These are phyloP conservation scores for Danio choprae DNA, from an alignment of 2,797 vertebrate species.

Conservation along the genomic window DNA sequence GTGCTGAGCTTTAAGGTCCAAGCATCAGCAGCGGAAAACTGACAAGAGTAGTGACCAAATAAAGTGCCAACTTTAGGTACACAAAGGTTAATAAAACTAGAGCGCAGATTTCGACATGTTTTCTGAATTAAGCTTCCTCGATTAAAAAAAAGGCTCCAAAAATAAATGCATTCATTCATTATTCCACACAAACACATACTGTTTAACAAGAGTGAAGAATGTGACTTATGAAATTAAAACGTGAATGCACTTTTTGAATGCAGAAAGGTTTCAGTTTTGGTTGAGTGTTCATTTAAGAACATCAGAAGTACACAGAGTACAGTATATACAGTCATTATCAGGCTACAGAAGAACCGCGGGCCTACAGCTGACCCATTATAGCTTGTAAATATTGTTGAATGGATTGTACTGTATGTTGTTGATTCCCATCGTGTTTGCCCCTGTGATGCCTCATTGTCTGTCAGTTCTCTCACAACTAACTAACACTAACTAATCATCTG, in stretches of 20 bases:
- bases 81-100: too few species aligned
- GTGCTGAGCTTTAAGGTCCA: too few species aligned
- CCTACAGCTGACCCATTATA: background rate
- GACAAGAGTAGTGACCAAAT: too few species aligned
- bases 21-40: too few species aligned
- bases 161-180: background rate
- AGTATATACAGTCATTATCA: background rate
- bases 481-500: conserved; percentile 29
- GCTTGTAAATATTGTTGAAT: background rate
- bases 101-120: too few species aligned
- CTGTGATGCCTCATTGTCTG: conserved; percentile 38
- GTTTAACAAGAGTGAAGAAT: background rate
- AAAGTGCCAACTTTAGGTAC: too few species aligned
- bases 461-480: conserved; percentile 2
- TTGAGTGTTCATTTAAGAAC: conserved; percentile 17
- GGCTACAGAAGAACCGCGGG: background rate
- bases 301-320: background rate
- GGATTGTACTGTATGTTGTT: background rate
- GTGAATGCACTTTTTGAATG: background rate
- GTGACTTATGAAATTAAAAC: background rate
- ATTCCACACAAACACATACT: background rate
- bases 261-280: background rate
- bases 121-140: too few species aligned
- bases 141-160: too few species aligned
- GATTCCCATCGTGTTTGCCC: conserved; percentile 9